Conservation (phyloP, 2,888 invertebrate genomes). For the Entomobrya proxima region DNA sequence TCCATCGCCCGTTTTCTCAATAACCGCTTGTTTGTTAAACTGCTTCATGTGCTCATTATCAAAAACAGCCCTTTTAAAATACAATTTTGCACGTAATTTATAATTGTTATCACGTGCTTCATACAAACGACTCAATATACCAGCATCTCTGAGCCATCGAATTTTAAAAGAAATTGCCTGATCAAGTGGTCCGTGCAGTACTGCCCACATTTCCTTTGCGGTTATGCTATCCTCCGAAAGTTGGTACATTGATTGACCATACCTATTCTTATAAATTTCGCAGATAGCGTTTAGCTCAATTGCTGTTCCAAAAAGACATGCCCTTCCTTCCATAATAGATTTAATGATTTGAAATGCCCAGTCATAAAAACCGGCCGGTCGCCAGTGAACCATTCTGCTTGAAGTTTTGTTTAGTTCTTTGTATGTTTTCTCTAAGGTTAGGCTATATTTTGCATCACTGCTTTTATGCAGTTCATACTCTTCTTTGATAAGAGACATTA, state of each 20-base stretch:
- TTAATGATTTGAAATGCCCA: not conserved
- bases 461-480: conserved; percentile 2
- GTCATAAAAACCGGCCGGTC: too few species aligned
- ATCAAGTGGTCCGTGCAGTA: conserved; percentile 24
- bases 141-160: conserved; percentile 28
- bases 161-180: conserved; percentile 6
- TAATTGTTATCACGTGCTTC: not conserved
- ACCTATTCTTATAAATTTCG: conserved; percentile 21
- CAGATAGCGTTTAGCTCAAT: not conserved
- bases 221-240: conserved; percentile 21
- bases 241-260: conserved; percentile 15
- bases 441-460: not conserved
- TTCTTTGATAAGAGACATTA: not conserved
- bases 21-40: not conserved
- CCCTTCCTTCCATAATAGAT: not conserved
- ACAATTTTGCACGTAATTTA: not conserved
- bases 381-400: not conserved
- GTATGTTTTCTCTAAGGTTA: not conserved
- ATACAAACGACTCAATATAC: not conserved
- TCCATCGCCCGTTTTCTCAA: not conserved
- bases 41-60: not conserved
- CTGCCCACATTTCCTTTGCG: conserved; percentile 32
- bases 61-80: not conserved
- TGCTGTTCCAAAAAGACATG: not conserved
- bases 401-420: not conserved